phyloP scores from a whole-genome alignment of 2,888 invertebrate genomes.

The Notodonta dromedarius region DNA sequence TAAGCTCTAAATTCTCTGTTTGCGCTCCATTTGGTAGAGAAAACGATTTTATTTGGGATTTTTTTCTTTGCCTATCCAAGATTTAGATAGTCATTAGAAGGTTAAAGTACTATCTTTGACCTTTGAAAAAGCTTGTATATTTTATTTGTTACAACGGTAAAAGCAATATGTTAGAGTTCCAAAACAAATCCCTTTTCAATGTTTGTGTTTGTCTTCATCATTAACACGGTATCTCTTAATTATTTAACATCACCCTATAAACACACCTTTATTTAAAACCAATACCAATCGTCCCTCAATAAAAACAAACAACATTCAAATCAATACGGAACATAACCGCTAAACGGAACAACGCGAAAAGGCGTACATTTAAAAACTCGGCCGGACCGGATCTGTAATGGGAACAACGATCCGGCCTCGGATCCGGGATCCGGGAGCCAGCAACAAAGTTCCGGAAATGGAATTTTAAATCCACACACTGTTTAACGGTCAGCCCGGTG shows the following conservation, averaged over 20 bases:
- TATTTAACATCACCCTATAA: not conserved
- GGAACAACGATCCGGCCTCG: constrained; percentile 36
- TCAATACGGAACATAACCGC: constrained; percentile 39
- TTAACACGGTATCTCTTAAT: not conserved
- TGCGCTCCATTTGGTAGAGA: not conserved
- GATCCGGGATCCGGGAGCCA: constrained; percentile 58
- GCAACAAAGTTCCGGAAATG: constrained; percentile 68
- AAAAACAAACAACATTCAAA: constrained; percentile 33
- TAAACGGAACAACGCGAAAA: constrained; percentile 32
- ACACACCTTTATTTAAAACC: constrained; percentile 11
- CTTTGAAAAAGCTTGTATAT: too few species aligned
- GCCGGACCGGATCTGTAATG: constrained; percentile 35
- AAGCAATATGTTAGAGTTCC: too few species aligned
- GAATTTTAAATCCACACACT: constrained; percentile 78
- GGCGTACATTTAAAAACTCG: constrained; percentile 38
- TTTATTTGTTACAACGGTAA: too few species aligned
- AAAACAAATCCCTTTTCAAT: not conserved
- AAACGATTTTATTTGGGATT: not conserved
- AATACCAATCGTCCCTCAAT: constrained; percentile 11
- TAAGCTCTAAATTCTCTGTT: constrained; percentile 11
- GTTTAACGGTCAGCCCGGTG: constrained; percentile 48
- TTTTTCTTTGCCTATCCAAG: not conserved
- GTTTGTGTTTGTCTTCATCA: not conserved
- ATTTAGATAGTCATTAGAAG: too few species aligned
- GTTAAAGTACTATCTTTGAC: too few species aligned